These are phyloP conservation scores for Trinorchestia longiramus DNA, from an alignment of 1,140 invertebrate genomes.

Conservation along the genomic window DNA sequence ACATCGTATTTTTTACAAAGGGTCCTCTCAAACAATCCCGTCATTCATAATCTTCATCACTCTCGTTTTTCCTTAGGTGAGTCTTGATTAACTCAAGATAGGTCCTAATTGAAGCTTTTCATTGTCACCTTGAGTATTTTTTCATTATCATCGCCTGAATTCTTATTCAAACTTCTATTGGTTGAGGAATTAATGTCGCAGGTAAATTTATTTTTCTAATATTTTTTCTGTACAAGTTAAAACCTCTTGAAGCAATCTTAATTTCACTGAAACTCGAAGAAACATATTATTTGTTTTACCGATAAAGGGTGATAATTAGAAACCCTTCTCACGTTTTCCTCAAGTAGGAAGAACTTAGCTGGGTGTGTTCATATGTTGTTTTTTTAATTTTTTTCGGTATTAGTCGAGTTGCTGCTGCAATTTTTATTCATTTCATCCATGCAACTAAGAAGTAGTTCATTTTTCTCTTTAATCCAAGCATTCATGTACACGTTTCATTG, in stretches of 20 bases:
- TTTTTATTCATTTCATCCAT: not conserved
- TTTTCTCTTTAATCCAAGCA: too few species aligned
- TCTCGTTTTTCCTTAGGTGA: too few species aligned
- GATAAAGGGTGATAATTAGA: not conserved
- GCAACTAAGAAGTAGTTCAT: too few species aligned
- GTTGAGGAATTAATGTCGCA: not conserved
- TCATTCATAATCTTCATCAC: too few species aligned
- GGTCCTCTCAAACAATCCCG: too few species aligned
- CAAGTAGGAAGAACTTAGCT: not conserved
- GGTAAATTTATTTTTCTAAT: not conserved
- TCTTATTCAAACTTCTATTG: not conserved
- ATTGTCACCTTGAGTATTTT: not conserved
- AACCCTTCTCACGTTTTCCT: not conserved
- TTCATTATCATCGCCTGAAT: too few species aligned
- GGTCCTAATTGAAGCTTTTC: not conserved
- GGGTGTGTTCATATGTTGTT: not conserved
- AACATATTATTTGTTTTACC: not conserved
- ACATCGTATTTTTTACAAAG: too few species aligned
- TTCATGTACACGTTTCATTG: too few species aligned
- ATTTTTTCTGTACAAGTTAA: not conserved
- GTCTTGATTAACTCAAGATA: too few species aligned
- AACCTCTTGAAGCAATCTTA: not conserved
- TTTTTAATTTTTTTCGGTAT: not conserved
- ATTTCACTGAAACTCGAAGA: not conserved
- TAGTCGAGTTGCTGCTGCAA: not conserved